Conservation (phyloP, 2,888 invertebrate genomes). For the Ectobius pallidus region DNA sequence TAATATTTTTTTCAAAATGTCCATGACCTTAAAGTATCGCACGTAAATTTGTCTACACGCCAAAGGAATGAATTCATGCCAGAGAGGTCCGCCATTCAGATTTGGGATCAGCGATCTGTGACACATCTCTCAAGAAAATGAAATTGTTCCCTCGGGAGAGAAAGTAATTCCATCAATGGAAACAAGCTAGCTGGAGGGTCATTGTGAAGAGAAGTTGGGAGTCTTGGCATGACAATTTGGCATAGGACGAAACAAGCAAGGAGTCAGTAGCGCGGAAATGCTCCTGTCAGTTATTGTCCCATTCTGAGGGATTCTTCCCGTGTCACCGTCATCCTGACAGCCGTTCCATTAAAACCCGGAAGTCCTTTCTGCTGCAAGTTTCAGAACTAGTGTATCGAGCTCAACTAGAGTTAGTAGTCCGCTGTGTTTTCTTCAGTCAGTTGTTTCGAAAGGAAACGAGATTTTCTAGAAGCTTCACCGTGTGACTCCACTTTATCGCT, state of each 20-base stretch:
- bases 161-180: neutral
- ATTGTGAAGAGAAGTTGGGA: conserved; percentile 15
- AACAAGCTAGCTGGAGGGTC: too few relatives aligned
- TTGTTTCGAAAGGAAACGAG: too few relatives aligned
- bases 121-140: neutral
- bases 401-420: neutral
- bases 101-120: neutral
- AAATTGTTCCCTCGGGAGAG: neutral
- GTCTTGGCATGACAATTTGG: conserved; percentile 12
- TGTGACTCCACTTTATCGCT: too few relatives aligned
- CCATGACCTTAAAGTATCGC: too few relatives aligned
- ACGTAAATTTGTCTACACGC: too few relatives aligned
- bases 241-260: neutral
- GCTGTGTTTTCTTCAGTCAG: neutral
- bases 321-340: conserved; percentile 4
- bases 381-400: conserved; percentile 3
- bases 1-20: too few relatives aligned
- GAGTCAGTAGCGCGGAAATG: conserved; percentile 19
- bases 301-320: neutral
- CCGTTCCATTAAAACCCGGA: conserved; percentile 20
- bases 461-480: too few relatives aligned
- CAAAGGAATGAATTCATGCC: neutral
- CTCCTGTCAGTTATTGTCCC: conserved; percentile 5
- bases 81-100: neutral
- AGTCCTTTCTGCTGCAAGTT: conserved; percentile 4